phyloP scores from a whole-genome alignment of 2,113 vertebrate species.

The Scomber japonicus region DNA sequence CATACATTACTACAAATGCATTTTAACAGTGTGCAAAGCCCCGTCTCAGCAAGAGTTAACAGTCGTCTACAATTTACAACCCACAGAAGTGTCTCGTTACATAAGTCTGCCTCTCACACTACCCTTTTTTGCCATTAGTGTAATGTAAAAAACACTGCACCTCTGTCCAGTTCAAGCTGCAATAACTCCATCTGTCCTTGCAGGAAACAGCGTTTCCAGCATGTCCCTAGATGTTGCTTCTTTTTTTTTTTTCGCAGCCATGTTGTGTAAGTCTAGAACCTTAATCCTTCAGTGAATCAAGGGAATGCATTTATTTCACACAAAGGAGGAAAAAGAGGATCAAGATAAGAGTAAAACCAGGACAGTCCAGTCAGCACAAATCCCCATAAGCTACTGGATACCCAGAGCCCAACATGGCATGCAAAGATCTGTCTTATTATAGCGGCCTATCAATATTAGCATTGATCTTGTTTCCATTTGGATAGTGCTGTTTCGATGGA shows the following conservation, averaged over 20 bases:
- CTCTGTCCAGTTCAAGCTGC: background rate
- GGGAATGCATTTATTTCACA: constrained; percentile 40
- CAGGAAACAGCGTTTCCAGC: constrained; percentile 10
- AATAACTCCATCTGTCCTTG: constrained; percentile 1
- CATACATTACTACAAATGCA: background rate
- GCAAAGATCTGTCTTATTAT: constrained; percentile 15
- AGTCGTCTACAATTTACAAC: background rate
- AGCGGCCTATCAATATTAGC: background rate
- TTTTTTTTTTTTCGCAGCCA: background rate
- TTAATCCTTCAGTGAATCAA: constrained; percentile 42
- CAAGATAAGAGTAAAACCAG: constrained; percentile 48
- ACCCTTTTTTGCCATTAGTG: constrained; percentile 35
- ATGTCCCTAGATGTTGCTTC: constrained; percentile 2
- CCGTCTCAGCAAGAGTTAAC: background rate
- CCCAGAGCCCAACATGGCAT: constrained; percentile 2
- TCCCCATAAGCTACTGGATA: constrained; percentile 24
- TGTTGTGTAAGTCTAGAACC: constrained; percentile 32
- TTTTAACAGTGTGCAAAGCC: background rate
- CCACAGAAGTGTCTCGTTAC: constrained; percentile 8
- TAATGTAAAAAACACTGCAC: constrained; percentile 43
- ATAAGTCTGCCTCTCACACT: background rate
- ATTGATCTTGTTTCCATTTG: constrained; percentile 19
- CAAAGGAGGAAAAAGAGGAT: constrained; percentile 33
- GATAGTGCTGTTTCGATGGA: constrained; percentile 1
- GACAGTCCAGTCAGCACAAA: constrained; percentile 46